Base-by-base conservation (phyloP, 1,140 invertebrate genomes). In the Dendroctonus ponderosae region DNA sequence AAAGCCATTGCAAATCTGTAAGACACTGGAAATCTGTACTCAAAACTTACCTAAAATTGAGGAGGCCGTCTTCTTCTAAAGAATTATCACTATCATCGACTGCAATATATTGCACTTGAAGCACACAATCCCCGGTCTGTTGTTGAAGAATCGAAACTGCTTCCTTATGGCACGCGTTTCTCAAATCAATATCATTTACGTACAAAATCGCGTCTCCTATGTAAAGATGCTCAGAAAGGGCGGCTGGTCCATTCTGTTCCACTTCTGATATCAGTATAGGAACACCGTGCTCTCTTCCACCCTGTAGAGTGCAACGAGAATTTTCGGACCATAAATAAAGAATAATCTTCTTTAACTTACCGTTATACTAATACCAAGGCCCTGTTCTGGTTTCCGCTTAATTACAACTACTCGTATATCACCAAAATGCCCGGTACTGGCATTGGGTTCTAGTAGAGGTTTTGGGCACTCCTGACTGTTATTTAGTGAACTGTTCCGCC, bases 231-330 rank as follows among this genome's bases (percentile, higher is more conserved):
- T 85, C 83, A 60, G 84, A 87, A 64, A 87, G 74, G 48, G 88
- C 86, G 4, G 90, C 91, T 48, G 90, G 89, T 59, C 89, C 88
- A 67, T 88, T 86, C 54, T 86, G 84, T 77, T 93, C 89, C 73
- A 94, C 82, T 79, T 93, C 91, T 15, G 91, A 92, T 70, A 94
- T 90, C n/a, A 94, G 77, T 65, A 94, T 91, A 0, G 91, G 91
- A 41, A 94, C 89, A 40, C 91, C 91, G 80, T 94, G 91, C 75
- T 94, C 91, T 68, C 88, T 84, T 7, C 91, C 91, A 62, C 91
- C 91, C 89, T 91, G 71, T 59, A 68, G 64, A 60, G 26, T 37
- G 37, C 8, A 58, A 14, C 8, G 9, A 49, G 7, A 48, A 44
- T 12, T 15, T 52, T 9, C 54, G 58, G 9, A 44, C 43, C 2